These are phyloP conservation scores for Talpa occidentalis DNA, from an alignment of 2,113 vertebrate species.

Conservation along the genomic window DNA sequence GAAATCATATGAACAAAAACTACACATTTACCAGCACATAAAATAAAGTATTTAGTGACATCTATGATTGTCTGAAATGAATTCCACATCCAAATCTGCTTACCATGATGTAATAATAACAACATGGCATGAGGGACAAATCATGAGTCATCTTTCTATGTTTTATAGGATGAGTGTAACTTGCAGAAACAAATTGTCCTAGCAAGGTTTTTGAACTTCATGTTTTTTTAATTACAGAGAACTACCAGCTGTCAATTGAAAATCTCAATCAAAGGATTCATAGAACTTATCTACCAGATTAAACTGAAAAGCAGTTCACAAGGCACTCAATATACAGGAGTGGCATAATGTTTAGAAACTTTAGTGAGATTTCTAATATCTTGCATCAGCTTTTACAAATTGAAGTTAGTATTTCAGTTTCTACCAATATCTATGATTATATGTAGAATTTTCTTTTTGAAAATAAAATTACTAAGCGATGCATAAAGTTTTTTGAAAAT, in stretches of 20 bases:
- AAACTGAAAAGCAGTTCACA: conserved; percentile 22
- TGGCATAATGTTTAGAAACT: not conserved
- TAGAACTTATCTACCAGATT: not conserved
- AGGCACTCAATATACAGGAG: not conserved
- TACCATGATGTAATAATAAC: conserved; percentile 79
- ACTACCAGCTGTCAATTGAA: not conserved
- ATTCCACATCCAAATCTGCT: conserved; percentile 78
- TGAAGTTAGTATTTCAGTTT: no score
- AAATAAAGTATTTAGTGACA: conserved; percentile 72
- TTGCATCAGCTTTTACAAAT: no score
- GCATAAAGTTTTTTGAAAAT: not conserved
- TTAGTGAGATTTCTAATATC: not conserved
- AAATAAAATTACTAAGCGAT: no score
- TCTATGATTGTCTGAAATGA: conserved; percentile 77
- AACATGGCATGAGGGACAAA: conserved; percentile 8
- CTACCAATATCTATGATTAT: no score
- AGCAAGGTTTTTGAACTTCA: conserved; percentile 3
- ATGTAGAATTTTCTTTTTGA: no score
- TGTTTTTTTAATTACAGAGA: not conserved
- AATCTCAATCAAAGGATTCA: conserved; percentile 16
- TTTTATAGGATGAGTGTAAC: not conserved
- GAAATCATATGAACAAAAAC: conserved; percentile 82
- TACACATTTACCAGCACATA: conserved; percentile 78
- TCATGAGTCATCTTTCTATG: not conserved
- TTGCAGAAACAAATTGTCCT: conserved; percentile 24